Base-by-base conservation (phyloP, 2,888 invertebrate genomes). In the Tromatobia lineatoria region DNA sequence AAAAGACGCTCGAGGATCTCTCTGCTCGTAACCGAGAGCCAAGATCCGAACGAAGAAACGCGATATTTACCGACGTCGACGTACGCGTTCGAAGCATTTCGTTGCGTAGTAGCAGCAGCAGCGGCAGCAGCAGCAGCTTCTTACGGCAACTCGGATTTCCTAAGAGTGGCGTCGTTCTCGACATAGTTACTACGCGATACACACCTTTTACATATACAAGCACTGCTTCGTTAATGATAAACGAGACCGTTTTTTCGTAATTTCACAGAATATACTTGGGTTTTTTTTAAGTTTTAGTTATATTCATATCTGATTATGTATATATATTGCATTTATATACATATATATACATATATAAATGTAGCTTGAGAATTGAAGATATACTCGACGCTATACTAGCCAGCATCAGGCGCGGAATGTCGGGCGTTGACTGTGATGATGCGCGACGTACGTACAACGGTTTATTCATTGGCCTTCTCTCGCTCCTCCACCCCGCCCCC, bases 141-240 rank as follows among this genome's bases (percentile, higher is more conserved):
- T 13, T 57, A 25, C 74, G 42, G 34, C 29, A 23, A 38, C 71
- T 47, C 57, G 71, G 15, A 67, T 82, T 59, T 66, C 76, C 64
- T 79, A 70, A 80, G 45, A 76, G 45, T 64, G 74, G 81, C 78
- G 78, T 81, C 38, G 74, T 54, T 70, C 57, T 47, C 69, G 34
- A 69, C 69, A 78, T 78, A 18, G 38, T 64, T 64, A 38, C 47
- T 52, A 69, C 54, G 34, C 23, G 45, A 75, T 82, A 79, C 71
- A 76, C 82, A 82, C 82, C 84, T 78, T 67, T 61, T 34, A 13
- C 76, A 38, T 38, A 38, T 38, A 38, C 38, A 52, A 66, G 82
- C 81, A 85, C 85, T 82, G 57, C 66, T 18, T 67, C 67, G 66
- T 79, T 70, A 70, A 45, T 52, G 3, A 67, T 52, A 34, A 38